Evolutionary conservation across 2,113 vertebrate genomes (phyloP).

Genomic region (Corythoichthys intestinalis): DNA sequence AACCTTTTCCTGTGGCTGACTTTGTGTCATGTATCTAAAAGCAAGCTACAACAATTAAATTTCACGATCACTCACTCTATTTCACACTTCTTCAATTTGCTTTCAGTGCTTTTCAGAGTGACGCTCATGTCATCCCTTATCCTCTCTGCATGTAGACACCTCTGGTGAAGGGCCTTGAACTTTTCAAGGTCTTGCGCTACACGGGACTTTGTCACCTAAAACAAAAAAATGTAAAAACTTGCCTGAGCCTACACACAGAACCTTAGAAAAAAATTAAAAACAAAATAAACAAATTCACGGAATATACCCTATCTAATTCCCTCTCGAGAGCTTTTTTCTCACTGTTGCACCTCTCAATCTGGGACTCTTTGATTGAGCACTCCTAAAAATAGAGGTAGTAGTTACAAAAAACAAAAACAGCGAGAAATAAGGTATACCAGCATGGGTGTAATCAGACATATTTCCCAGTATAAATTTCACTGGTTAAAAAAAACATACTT

Average conservation of each 20-base stretch:
- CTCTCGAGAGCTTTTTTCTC: conserved; percentile 88
- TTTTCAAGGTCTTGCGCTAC: conserved; percentile 79
- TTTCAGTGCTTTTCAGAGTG: conserved; percentile 79
- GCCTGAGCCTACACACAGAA: neutral
- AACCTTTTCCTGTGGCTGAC: neutral
- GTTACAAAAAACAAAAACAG: neutral
- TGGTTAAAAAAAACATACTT: neutral
- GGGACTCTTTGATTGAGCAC: conserved; percentile 84
- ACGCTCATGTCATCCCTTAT: conserved; percentile 81
- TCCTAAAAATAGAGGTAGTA: conserved; percentile 68
- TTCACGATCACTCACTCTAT: conserved; percentile 77
- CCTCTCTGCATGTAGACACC: conserved; percentile 82
- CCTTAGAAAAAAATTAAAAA: neutral
- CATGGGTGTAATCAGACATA: too few species aligned
- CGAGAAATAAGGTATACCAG: too few species aligned
- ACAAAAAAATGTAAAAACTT: conserved; percentile 2
- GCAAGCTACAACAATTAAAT: neutral
- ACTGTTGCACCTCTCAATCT: conserved; percentile 79
- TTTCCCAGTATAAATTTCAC: too few species aligned
- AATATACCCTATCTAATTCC: conserved; percentile 86
- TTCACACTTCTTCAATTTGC: conserved; percentile 83
- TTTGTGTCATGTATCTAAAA: neutral
- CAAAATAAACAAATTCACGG: neutral
- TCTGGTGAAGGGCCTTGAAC: conserved; percentile 83
- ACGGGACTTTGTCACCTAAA: conserved; percentile 78